Base-by-base conservation (phyloP, 2,113 vertebrate genomes). In the Nothoprocta perdicaria region DNA sequence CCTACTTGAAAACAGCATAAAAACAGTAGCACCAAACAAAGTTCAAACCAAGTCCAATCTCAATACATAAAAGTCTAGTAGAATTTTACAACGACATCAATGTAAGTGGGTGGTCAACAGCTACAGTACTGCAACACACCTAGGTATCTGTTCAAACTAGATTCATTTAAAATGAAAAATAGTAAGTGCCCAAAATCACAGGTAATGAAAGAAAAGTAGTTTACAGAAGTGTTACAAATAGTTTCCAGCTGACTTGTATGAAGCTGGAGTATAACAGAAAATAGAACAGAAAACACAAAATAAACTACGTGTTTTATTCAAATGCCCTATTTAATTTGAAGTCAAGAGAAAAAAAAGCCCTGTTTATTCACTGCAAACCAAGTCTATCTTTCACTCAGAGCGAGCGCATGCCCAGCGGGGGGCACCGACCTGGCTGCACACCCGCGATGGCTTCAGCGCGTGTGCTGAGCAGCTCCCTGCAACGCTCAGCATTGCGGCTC, bases 401-500 rank as follows among this genome's bases (percentile, higher is more conserved):
- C 57, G 5, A 0, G 82, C 68, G 16, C 9, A 61, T 1, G 4
- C 41, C 52, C 52, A 43, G 1, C 4, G 9, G 43, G 45, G n/a
- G 87, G 82, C 26, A 6, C 63, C 96, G 90, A 98, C 97, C 91
- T 96, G 65, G 55, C 14, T 21, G 46, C 88, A 91, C 19, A 95
- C 57, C 78, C 41, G 71, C 24, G 80, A 43, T 63, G 92, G 65
- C 52, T 88, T 96, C 46, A 91, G 31, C 0, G 31, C 9, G 4
- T 12, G 93, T 79, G 89, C 27, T 5, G 48, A 58, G 86, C 96
- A 73, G 55, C 66, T 93, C 71, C 68, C 96, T 61, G 48, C 57
- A 43, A 73, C 76, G 50, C 86, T 83, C 45, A 95, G 80, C 97
- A 98, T 97, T 45, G n/a, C 97, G 81, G 41, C n/a, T 72, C 35